phyloP scores from a whole-genome alignment of 2,888 invertebrate genomes.

The Aporophyla lueneburgensis region DNA sequence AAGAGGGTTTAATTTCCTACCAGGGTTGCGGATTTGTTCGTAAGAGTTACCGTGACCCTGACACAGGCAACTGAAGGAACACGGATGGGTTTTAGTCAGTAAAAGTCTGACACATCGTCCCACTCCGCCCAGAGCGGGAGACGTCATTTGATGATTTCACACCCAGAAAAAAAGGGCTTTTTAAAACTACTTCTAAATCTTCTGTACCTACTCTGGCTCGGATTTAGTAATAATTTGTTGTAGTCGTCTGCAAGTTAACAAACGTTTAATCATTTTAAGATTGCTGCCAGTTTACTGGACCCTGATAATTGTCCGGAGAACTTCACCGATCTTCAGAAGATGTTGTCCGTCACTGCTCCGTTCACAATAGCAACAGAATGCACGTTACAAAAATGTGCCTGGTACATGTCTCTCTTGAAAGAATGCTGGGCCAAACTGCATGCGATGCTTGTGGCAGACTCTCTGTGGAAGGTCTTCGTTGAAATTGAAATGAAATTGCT shows the following conservation, averaged over 20 bases:
- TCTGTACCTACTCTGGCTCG: background rate
- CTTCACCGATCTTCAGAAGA: constrained; percentile 80
- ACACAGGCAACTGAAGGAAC: too few species aligned
- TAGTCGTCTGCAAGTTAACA: background rate
- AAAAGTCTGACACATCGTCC: too few species aligned
- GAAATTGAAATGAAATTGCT: constrained; percentile 86
- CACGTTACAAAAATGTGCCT: constrained; percentile 77
- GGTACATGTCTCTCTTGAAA: constrained; percentile 76
- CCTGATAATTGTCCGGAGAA: constrained; percentile 84
- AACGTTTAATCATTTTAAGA: constrained; percentile 66
- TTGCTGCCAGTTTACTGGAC: constrained; percentile 84
- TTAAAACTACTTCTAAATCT: too few species aligned
- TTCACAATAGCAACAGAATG: constrained; percentile 80
- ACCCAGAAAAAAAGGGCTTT: too few species aligned
- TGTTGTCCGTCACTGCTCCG: constrained; percentile 71
- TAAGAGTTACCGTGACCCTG: too few species aligned
- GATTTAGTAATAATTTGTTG: background rate
- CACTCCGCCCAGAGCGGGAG: too few species aligned
- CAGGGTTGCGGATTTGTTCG: too few species aligned
- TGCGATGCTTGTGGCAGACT: constrained; percentile 71
- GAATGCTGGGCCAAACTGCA: constrained; percentile 71
- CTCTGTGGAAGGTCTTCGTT: constrained; percentile 83
- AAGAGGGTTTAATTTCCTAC: background rate
- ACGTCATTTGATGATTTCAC: too few species aligned
- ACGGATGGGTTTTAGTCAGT: too few species aligned